Evolutionary conservation across 2,888 invertebrate genomes (phyloP), one percentile per base, ranked within the genome.

Genomic region (Eremobia ochroleuca): DNA sequence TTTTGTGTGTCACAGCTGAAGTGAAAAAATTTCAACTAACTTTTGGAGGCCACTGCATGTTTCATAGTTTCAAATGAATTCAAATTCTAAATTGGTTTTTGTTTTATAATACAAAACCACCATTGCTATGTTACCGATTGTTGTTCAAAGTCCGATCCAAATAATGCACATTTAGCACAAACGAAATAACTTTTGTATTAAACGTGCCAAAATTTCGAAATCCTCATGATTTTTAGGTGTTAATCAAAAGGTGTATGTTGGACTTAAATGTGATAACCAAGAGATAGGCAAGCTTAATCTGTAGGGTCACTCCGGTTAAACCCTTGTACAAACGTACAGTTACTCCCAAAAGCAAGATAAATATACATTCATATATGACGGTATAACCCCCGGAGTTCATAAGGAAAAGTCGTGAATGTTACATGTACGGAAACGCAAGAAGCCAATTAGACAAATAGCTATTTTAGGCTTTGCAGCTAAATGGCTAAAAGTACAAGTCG

Each of bases 381-480:
- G 52, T 49, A 55, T 68, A 68, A 64, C 31, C 61, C 37, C 49
- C 28, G 37, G 61, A 66, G 66, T 73, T 67, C 52, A 70, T 66
- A 81, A 81, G 85, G 82, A 80, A 84, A 82, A 71, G 52, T 25
- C 59, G 25, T 82, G 81, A 80, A 82, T 85, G 85, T 74, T 80
- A 74, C 40, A 76, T 69, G 40, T 55, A 31, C 15, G 15, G 64
- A 49, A 81, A 82, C 52, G 40, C 72, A 73, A 82, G 65, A 69
- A 72, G 72, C 52, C 69, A 75, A 75, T 75, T 73, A 78, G 55
- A 52, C 21, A 66, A n/a, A 58, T 52, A 58, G 31, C 18, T 55
- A 43, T 58, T 76, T 55, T 76, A 67, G 25, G 31, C 55, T 49
- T 40, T 15, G 59, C 49, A 40, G 49, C 46, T 49, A 25, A n/a